phyloP scores from a whole-genome alignment of 2,113 vertebrate genomes.

The Pipra filicauda region DNA sequence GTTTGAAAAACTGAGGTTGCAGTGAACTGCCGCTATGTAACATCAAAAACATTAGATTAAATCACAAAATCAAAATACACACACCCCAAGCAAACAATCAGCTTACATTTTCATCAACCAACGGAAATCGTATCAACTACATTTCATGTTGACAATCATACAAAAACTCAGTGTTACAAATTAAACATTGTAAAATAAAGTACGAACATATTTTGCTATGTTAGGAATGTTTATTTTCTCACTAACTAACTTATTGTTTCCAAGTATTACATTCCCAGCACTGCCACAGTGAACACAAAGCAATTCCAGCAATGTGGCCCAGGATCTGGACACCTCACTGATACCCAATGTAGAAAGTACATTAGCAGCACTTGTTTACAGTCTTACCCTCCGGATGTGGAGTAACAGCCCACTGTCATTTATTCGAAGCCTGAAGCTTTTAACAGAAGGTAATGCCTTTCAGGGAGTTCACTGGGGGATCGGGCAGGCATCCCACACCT shows the following conservation, averaged over 20 bases:
- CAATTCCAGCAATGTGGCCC: rapidly evolving
- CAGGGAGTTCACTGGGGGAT: rapidly evolving
- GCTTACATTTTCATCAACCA: background rate
- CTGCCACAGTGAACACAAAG: rapidly evolving
- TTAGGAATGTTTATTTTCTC: background rate
- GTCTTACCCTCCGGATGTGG: rapidly evolving
- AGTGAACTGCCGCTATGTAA: background rate
- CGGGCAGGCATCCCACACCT: rapidly evolving
- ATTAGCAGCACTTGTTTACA: background rate
- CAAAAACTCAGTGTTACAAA: background rate
- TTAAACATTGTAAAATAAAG: background rate
- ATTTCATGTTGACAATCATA: background rate
- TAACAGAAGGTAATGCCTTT: rapidly evolving
- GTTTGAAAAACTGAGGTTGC: background rate
- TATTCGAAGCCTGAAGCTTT: rapidly evolving
- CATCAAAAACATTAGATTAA: background rate
- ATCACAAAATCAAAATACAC: background rate
- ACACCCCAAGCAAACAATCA: background rate
- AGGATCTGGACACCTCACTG: rapidly evolving
- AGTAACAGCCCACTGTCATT: background rate
- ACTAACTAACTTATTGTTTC: background rate
- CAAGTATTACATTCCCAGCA: background rate
- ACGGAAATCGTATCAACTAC: background rate
- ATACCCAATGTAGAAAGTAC: rapidly evolving
- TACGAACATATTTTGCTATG: background rate